Conservation (phyloP, 2,797 vertebrate species). For the Anabacerthia variegaticeps region DNA sequence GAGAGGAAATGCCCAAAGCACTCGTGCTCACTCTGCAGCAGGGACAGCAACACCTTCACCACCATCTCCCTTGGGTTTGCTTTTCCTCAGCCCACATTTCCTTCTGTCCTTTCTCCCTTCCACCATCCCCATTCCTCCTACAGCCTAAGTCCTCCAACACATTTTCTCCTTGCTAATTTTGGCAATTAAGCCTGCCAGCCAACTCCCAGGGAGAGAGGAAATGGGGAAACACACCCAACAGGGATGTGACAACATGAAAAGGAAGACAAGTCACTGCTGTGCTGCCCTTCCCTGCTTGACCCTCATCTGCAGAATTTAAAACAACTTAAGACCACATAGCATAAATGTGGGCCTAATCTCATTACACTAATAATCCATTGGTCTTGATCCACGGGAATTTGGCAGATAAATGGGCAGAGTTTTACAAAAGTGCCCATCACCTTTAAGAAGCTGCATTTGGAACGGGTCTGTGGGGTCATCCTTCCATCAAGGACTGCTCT, state of each 20-base stretch:
- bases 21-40: fast-evolving
- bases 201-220: not conserved
- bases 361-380: not conserved
- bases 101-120: not conserved
- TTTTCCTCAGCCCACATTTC: not conserved
- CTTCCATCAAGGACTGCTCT: not conserved
- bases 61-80: not conserved
- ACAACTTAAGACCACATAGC: not conserved
- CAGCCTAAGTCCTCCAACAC: not conserved
- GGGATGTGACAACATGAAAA: not conserved
- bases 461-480: not conserved
- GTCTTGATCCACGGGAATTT: not conserved
- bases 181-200: not conserved
- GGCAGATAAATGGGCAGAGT: not conserved
- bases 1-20: not conserved
- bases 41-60: not conserved
- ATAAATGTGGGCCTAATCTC: not conserved
- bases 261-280: not conserved
- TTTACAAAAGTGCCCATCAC: not conserved
- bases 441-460: not conserved
- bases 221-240: not conserved
- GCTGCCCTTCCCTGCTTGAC: not conserved
- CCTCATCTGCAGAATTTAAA: not conserved
- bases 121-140: not conserved
- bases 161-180: not conserved